Evolutionary conservation across 2,113 vertebrate species (phyloP).

Genomic region (Condylura cristata): DNA sequence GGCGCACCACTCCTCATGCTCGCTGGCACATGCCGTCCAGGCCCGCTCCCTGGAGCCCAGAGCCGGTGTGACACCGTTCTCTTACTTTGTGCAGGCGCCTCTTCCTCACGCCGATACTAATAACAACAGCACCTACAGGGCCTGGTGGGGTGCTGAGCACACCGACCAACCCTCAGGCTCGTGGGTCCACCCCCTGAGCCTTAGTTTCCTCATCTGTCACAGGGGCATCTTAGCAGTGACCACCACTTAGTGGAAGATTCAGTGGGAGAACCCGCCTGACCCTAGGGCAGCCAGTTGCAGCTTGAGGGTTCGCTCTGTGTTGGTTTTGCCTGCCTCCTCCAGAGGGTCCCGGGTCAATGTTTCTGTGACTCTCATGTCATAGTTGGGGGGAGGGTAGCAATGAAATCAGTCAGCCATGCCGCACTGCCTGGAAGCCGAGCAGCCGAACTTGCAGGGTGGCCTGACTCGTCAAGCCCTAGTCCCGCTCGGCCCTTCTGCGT

Average conservation of each 20-base stretch:
- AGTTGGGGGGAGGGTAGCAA: neutral
- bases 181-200: neutral
- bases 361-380: neutral
- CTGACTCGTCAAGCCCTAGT: rapidly evolving
- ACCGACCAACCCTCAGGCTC: neutral
- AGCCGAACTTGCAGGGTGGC: neutral
- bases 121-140: neutral
- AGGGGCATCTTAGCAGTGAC: neutral
- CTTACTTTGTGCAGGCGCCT: neutral
- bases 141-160: neutral
- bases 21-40: neutral
- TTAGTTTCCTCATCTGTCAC: neutral
- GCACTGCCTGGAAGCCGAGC: neutral
- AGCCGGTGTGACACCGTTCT: no score
- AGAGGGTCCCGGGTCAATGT: neutral
- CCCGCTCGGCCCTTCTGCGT: no score
- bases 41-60: neutral
- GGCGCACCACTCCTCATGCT: rapidly evolving
- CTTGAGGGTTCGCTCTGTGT: no score
- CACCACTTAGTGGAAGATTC: neutral
- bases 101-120: neutral
- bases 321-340: rapidly evolving
- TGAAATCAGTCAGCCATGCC: neutral
- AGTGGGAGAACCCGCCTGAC: rapidly evolving
- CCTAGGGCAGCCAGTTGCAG: rapidly evolving